Evolutionary conservation across 2,888 invertebrate species (phyloP), one percentile per base, ranked within the genome.

Genomic region (Ornithoptera priamus): DNA sequence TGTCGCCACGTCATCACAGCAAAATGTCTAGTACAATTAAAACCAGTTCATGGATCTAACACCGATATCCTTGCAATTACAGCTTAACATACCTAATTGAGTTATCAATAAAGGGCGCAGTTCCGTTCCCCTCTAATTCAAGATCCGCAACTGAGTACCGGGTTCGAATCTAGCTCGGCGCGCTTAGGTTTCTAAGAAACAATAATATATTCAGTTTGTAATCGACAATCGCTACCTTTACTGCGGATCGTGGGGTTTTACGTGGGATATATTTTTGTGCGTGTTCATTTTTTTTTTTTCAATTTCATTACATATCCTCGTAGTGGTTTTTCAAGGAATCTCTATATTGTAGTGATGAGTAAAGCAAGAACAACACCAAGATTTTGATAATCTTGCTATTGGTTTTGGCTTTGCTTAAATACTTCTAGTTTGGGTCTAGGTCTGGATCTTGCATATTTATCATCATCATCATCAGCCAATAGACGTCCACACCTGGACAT

Each of bases 141-240:
- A 82, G 80, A 82, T 81, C 81, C 83, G 81, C 73, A 72, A 77
- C 74, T 74, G 62, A 79, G 77, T 79, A 77, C 75, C 78, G 76
- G 76, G 73, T 76, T 73, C 65, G 62, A 71, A 72, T 73, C 71
- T 71, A 72, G 69, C 62, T 58, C 68, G 69, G 68, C 69, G 46
- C 68, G 70, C 70, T 70, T 59, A 65, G 36, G 65, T 69, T 77
- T 78, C 78, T 72, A 8, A 75, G 78, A 77, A 78, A 72, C 71
- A 71, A 71, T 72, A 70, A 73, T 70, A 72, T 73, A 76, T 76
- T 75, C 72, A 65, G 71, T 68, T 69, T 63, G 66, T 71, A 53
- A 65, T 64, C 59, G 68, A 61, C 69, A 70, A 71, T 74, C 68
- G 67, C 65, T 59, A 50, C 50, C n/a, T 66, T 57, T 66, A 61